Evolutionary conservation across 2,888 invertebrate species (phyloP).

Genomic region (Spialia ferax): DNA sequence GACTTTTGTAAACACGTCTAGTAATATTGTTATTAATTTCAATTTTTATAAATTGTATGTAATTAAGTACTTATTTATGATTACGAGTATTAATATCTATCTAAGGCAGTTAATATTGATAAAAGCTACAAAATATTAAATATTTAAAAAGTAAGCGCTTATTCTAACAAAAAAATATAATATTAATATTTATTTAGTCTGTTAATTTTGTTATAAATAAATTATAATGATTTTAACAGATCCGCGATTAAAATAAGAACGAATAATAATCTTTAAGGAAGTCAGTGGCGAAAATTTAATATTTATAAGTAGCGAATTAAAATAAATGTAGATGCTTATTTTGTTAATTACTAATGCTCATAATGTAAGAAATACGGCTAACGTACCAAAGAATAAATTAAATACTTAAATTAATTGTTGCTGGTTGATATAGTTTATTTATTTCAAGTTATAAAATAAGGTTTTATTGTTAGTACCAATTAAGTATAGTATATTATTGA

Average conservation of each 20-base stretch:
- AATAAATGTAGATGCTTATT: conserved; percentile 20
- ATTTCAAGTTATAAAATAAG: conserved; percentile 21
- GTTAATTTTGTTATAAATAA: conserved; percentile 12
- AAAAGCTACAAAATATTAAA: not conserved
- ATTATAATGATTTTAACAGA: not conserved
- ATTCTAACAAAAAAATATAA: not conserved
- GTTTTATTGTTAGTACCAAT: conserved; percentile 28
- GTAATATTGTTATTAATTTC: no score
- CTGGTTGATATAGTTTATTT: not conserved
- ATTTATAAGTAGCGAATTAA: not conserved
- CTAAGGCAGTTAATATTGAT: not conserved
- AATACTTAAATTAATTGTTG: conserved; percentile 30
- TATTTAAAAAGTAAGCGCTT: not conserved
- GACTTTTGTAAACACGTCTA: no score
- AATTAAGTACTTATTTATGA: no score
- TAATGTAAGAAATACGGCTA: conserved; percentile 68
- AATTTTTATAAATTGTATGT: no score
- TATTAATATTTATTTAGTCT: not conserved
- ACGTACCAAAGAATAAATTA: conserved; percentile 77
- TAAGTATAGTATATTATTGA: no score
- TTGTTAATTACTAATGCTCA: conserved; percentile 67
- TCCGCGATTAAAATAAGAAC: conserved; percentile 2
- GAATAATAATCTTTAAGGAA: conserved; percentile 1
- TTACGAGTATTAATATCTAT: no score
- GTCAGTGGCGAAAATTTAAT: conserved; percentile 14